phyloP scores from a whole-genome alignment of 35 echinoderm and acorn worm genomes.

The Eucidaris tribuloides region DNA sequence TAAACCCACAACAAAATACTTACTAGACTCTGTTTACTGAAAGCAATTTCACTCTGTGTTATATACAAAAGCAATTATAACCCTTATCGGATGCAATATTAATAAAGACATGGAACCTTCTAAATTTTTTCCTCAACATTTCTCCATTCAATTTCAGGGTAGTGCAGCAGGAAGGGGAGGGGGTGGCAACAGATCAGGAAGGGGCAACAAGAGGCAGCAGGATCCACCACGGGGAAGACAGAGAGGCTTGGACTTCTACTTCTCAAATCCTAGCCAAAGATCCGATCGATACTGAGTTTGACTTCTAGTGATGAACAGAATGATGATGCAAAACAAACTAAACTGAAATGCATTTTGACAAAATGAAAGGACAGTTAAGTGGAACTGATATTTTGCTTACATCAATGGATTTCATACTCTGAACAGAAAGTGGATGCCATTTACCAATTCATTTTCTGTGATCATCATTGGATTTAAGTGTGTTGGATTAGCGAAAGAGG shows the following conservation, averaged over 20 bases:
- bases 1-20: neutral
- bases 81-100: neutral
- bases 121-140: neutral
- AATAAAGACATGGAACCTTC: neutral
- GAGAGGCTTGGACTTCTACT: slow-evolving; percentile 85
- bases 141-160: neutral
- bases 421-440: too few species aligned
- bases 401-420: too few species aligned
- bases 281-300: neutral
- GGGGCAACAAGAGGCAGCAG: slow-evolving; percentile 1
- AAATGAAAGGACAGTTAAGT: too few species aligned
- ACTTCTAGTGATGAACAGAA: too few species aligned
- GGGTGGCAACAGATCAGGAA: neutral
- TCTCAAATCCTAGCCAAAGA: slow-evolving; percentile 55
- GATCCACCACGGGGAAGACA: slow-evolving; percentile 37
- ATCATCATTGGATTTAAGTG: too few species aligned
- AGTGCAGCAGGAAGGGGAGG: slow-evolving; percentile 30
- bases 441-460: too few species aligned
- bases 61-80: neutral
- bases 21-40: neutral
- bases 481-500: too few species aligned
- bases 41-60: neutral
- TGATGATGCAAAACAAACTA: too few species aligned
- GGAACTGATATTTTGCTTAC: too few species aligned
- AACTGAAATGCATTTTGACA: too few species aligned